Evolutionary conservation across 2,888 invertebrate genomes (phyloP).

Genomic region (Scelioninae gen. 1): DNA sequence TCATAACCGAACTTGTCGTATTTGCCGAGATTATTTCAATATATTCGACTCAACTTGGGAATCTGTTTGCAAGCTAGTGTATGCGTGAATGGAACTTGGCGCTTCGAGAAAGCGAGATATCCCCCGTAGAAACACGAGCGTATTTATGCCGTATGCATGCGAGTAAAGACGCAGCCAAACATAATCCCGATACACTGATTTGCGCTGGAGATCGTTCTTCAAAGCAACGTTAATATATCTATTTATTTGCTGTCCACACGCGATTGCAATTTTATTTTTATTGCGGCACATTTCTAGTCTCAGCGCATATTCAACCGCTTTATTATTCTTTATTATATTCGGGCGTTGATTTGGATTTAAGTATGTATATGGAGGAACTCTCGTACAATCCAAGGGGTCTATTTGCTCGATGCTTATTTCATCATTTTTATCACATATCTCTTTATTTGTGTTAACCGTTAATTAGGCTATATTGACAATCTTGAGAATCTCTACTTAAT

Average conservation of each 20-base stretch:
- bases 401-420: not conserved
- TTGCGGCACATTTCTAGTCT: conserved; percentile 18
- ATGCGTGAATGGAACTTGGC: conserved; percentile 84
- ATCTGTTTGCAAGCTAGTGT: conserved; percentile 84
- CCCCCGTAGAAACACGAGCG: conserved; percentile 65
- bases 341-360: conserved; percentile 43
- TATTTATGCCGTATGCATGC: conserved; percentile 64
- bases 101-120: conserved; percentile 71
- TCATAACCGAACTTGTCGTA: conserved; percentile 85
- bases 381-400: not conserved
- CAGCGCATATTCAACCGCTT: conserved; percentile 37
- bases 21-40: conserved; percentile 85
- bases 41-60: conserved; percentile 84
- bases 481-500: too few relatives aligned
- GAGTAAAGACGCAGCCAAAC: conserved; percentile 69
- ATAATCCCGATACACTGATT: conserved; percentile 70
- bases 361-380: not conserved
- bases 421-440: not conserved
- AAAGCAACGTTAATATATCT: conserved; percentile 68
- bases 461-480: too few relatives aligned
- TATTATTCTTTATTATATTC: conserved; percentile 49
- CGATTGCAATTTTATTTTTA: conserved; percentile 56
- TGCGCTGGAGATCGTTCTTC: conserved; percentile 63
- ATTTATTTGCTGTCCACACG: conserved; percentile 61
- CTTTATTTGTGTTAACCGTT: too few relatives aligned